Conservation (phyloP, 2,888 invertebrate genomes). For the Caenorhabditis zanzibari region DNA sequence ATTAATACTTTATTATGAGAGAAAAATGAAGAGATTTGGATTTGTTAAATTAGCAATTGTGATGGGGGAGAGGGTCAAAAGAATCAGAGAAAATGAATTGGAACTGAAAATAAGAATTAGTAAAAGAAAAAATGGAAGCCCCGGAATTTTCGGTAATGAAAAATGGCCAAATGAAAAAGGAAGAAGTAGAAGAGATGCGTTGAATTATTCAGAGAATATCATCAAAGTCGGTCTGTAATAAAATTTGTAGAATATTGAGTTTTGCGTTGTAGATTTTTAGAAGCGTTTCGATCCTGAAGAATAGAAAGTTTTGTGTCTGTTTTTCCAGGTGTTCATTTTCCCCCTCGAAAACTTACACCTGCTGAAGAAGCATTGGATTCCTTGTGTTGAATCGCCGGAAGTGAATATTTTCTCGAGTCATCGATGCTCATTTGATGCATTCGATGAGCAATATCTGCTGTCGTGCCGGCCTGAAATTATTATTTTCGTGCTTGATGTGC, state of each 20-base stretch:
- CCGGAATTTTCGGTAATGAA: constrained; percentile 37
- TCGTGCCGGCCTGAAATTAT: constrained; percentile 75
- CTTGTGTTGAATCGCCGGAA: constrained; percentile 65
- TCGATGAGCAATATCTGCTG: constrained; percentile 74
- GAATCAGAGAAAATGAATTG: neutral
- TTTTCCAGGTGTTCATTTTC: no score
- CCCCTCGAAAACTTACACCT: constrained; percentile 24
- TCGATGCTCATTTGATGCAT: constrained; percentile 72
- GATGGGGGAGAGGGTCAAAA: no score
- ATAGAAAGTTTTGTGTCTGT: neutral
- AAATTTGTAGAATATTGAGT: constrained; percentile 51
- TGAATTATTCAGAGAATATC: constrained; percentile 63
- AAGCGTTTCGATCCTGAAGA: constrained; percentile 33
- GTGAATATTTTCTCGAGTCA: constrained; percentile 63
- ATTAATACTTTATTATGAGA: no score
- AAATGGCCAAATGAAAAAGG: constrained; percentile 47
- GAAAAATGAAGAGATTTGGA: no score
- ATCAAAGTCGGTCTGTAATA: constrained; percentile 71
- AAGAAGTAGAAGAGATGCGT: constrained; percentile 35
- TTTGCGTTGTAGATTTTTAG: constrained; percentile 49
- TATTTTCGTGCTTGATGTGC: neutral
- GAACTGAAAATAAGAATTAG: neutral
- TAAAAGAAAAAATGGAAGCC: constrained; percentile 55
- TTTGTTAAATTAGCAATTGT: no score
- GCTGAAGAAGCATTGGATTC: constrained; percentile 63